Evolutionary conservation across 2,797 vertebrate species (phyloP), one percentile per base, ranked within the genome.

Genomic region (Pseudochromis fuscus): DNA sequence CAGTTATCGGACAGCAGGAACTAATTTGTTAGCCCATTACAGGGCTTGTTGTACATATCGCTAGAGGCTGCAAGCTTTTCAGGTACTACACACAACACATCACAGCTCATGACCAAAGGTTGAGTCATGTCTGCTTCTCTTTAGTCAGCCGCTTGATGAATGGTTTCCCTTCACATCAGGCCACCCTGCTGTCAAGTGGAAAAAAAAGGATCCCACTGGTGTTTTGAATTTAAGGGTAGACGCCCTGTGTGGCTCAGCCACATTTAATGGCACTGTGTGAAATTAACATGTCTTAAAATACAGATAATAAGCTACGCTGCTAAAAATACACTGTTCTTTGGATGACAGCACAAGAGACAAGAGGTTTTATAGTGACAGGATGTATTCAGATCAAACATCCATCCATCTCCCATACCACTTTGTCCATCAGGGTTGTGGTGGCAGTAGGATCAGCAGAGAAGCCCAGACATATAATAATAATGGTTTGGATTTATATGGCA

Each of bases 1-100:
- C 37, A 2, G 46, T 77, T 68, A 61, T 42, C 51, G 48, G 52
- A 53, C 79, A 74, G 45, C 69, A 76, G 84, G 76, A 84, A 52
- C 56, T 81, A 23, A 65, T 87, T 83, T 87, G 69, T 51, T 7
- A 52, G 33, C 40, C 21, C 44, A 23, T 68, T 75, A 63, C 40
- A 53, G n/a, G 24, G 57, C 52, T 48, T 50, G 51, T 72, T 72
- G 27, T 44, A 53, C 35, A 40, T 45, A 19, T 67, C 9, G 4
- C 58, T n/a, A 4, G 65, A 62, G 64, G 53, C 72, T 60, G 10
- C 15, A 9, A 9, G 55, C 49, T 46, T 49, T 58, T 72, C 75
- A 67, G 65, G 31, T 70, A 53, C 53, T 44, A 25, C 21, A 18
- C 37, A 24, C 27, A 50, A 75, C 58, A 45, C 67, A 72, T 62